These are phyloP conservation scores for Euthynnus affinis DNA, from an alignment of 2,797 vertebrate species.

Conservation along the genomic window DNA sequence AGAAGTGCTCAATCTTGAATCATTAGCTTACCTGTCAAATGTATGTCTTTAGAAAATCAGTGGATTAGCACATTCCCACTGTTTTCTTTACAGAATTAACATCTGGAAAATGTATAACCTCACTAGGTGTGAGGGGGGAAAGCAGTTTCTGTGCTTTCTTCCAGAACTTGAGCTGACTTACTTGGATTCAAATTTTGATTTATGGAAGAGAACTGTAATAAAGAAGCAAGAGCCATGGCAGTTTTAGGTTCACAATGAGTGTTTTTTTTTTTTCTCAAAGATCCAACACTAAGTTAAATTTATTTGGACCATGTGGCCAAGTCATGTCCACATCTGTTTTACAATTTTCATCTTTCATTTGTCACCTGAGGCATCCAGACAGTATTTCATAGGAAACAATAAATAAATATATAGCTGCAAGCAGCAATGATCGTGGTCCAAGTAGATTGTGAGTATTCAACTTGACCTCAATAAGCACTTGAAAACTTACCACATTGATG, in stretches of 20 bases:
- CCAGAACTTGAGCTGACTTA: background rate
- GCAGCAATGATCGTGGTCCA: too few species aligned
- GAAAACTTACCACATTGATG: too few species aligned
- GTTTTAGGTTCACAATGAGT: background rate
- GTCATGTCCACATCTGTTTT: too few species aligned
- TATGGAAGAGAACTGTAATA: background rate
- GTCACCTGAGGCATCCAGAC: background rate
- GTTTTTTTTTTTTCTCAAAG: background rate
- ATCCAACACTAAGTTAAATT: too few species aligned
- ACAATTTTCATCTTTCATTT: too few species aligned
- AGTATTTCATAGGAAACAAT: background rate
- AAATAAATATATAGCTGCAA: too few species aligned
- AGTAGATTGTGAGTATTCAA: too few species aligned
- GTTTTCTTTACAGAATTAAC: background rate
- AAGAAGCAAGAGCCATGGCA: background rate
- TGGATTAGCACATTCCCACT: background rate
- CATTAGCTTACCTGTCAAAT: constrained; percentile 28
- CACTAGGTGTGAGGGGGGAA: background rate
- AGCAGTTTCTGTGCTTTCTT: background rate
- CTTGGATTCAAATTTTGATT: background rate
- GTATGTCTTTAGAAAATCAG: background rate
- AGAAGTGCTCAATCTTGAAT: background rate
- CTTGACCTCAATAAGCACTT: too few species aligned
- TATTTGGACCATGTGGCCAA: too few species aligned
- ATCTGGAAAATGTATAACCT: background rate